Evolutionary conservation across 2,113 vertebrate species (phyloP).

Genomic region (Argyrosomus japonicus): DNA sequence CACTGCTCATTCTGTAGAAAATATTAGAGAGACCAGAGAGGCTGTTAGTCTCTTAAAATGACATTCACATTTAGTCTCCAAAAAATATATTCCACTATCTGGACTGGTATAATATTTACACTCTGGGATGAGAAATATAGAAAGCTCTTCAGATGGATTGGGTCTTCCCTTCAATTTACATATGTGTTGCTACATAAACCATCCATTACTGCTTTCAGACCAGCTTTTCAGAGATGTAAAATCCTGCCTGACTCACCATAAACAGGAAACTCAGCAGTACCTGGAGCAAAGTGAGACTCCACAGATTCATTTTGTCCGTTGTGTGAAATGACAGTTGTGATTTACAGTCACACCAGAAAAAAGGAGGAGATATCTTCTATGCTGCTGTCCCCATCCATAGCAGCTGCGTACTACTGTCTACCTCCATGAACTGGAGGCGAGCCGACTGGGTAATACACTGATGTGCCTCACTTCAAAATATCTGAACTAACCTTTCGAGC

Average conservation of each 20-base stretch:
- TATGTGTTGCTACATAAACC: not conserved
- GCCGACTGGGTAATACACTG: no score
- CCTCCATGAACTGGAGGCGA: no score
- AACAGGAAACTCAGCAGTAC: not conserved
- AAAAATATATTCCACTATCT: not conserved
- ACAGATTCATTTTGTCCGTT: no score
- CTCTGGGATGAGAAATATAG: not conserved
- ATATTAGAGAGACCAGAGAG: not conserved
- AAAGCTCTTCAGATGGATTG: not conserved
- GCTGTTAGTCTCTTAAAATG: not conserved
- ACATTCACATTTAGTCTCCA: not conserved
- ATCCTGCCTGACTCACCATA: not conserved
- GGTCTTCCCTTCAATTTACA: not conserved
- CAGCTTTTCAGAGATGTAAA: not conserved
- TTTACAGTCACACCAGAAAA: no score
- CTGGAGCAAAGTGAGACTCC: not conserved
- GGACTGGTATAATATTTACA: constrained; percentile 11
- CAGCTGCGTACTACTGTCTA: no score
- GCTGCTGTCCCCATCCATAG: no score
- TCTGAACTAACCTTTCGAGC: not conserved
- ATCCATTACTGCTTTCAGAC: not conserved
- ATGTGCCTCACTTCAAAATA: not conserved
- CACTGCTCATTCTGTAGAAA: not conserved
- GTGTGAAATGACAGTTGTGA: no score
- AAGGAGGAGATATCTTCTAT: no score